phyloP scores from a whole-genome alignment of 1,140 invertebrate genomes.

The Acromyrmex charruanus region DNA sequence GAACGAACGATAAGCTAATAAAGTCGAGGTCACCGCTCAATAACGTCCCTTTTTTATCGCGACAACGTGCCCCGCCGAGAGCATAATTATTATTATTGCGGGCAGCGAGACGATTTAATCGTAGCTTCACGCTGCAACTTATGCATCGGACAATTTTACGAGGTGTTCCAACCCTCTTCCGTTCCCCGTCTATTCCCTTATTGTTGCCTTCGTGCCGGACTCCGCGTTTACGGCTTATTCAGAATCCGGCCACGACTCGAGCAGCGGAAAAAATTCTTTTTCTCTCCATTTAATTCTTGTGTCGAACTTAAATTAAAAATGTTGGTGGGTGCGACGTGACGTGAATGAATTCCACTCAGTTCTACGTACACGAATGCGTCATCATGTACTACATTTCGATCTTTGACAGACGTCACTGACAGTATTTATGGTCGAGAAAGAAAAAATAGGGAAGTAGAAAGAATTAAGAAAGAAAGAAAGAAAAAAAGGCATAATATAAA shows the following conservation, averaged over 20 bases:
- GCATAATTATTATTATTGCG: slow-evolving; percentile 50
- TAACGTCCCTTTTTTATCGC: slow-evolving; percentile 45
- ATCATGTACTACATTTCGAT: neutral
- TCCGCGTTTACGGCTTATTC: slow-evolving; percentile 53
- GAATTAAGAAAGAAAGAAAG: neutral
- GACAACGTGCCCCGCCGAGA: slow-evolving; percentile 22
- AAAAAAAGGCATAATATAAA: slow-evolving; percentile 34
- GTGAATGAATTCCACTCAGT: slow-evolving; percentile 50
- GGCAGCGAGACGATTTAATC: slow-evolving; percentile 50
- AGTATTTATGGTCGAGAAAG: slow-evolving; percentile 43
- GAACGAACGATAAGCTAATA: slow-evolving; percentile 53
- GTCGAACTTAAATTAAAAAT: slow-evolving; percentile 75
- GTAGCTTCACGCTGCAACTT: slow-evolving; percentile 38
- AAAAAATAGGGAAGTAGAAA: neutral
- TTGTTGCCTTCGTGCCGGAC: neutral
- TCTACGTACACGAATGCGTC: neutral
- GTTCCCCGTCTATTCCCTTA: neutral
- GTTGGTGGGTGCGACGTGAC: slow-evolving; percentile 67
- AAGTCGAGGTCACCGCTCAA: slow-evolving; percentile 20
- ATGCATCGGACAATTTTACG: slow-evolving; percentile 36
- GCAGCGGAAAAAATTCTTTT: slow-evolving; percentile 37
- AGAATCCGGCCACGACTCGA: slow-evolving; percentile 64
- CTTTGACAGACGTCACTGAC: neutral
- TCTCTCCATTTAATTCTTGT: neutral
- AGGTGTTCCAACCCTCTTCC: neutral